Evolutionary conservation across 2,113 vertebrate genomes (phyloP).

Genomic region (Dromas ardeola): DNA sequence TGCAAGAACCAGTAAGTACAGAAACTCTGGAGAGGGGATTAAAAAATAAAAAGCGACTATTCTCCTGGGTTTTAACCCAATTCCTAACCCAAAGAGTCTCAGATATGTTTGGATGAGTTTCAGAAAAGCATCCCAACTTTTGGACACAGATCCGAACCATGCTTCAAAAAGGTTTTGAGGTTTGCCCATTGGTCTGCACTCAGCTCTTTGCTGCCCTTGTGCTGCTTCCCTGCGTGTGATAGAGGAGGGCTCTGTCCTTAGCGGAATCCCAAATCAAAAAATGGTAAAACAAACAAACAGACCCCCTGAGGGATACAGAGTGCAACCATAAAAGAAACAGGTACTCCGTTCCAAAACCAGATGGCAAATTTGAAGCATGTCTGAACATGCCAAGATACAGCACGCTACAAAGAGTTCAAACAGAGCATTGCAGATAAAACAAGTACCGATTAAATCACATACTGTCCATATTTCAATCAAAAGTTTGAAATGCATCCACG

Average conservation of each 20-base stretch:
- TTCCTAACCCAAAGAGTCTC: not conserved
- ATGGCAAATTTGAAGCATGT: not conserved
- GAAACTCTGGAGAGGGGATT: not conserved
- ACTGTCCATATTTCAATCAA: not conserved
- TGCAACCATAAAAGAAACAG: not conserved
- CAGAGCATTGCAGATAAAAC: conserved; percentile 20
- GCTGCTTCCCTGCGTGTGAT: not conserved
- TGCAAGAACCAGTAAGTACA: not conserved
- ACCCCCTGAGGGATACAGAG: not conserved
- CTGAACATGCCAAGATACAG: not conserved
- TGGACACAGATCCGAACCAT: not conserved
- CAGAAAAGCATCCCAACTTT: conserved; percentile 9
- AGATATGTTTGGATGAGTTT: conserved; percentile 25
- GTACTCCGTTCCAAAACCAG: not conserved
- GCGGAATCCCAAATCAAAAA: not conserved
- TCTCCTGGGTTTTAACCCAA: not conserved
- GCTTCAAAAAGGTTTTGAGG: not conserved
- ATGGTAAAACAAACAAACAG: not conserved
- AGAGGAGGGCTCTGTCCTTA: not conserved
- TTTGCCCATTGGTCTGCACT: not conserved
- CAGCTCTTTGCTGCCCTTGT: conserved; percentile 14
- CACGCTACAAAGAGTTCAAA: not conserved
- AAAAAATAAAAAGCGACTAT: not conserved
- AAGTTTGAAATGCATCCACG: not conserved
- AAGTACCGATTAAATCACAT: not conserved